Conservation (phyloP, 2,113 vertebrate species). For the Bubo bubo region DNA sequence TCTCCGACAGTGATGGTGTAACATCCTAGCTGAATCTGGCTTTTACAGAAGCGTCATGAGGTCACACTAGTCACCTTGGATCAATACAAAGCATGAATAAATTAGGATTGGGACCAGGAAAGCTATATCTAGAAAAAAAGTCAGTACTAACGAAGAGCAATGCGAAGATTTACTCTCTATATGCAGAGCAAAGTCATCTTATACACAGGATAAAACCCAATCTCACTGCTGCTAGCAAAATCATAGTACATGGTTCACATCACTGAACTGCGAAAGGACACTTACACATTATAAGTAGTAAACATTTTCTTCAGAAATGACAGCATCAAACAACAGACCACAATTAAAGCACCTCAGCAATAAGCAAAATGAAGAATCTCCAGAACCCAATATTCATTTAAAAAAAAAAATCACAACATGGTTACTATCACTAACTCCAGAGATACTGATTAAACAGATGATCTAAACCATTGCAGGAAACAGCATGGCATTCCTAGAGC, state of each 20-base stretch:
- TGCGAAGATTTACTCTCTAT: neutral
- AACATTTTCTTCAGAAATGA: neutral
- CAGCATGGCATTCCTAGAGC: neutral
- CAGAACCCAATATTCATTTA: neutral
- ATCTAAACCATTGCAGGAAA: neutral
- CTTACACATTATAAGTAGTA: neutral
- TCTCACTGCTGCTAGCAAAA: neutral
- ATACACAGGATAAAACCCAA: neutral
- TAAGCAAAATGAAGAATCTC: neutral
- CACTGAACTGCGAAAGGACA: neutral
- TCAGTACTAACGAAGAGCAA: neutral
- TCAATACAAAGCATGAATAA: neutral
- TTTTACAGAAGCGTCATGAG: conserved; percentile 77
- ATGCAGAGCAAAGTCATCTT: neutral
- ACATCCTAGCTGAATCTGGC: conserved; percentile 91
- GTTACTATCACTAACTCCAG: neutral
- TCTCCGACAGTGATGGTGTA: conserved; percentile 97
- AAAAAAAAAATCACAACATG: neutral
- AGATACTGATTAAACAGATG: neutral
- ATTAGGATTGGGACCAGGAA: neutral
- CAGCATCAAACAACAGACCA: neutral
- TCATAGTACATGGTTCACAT: neutral
- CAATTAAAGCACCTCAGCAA: neutral
- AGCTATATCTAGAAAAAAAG: neutral
- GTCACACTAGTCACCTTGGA: conserved; percentile 70